Conservation (phyloP, 2,888 invertebrate genomes). For the Lysandra coridon region DNA sequence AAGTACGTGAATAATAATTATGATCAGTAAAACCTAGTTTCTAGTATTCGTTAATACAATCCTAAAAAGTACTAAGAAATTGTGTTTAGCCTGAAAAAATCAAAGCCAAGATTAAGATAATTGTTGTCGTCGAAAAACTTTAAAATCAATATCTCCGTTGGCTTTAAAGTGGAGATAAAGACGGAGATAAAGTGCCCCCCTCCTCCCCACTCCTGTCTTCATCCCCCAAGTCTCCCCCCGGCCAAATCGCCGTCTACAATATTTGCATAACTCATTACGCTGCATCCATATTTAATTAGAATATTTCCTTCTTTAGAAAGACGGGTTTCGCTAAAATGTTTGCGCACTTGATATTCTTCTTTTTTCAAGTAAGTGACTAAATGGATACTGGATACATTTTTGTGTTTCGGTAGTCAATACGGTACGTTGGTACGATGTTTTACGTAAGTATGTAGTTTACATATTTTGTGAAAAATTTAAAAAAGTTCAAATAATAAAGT, state of each 20-base stretch:
- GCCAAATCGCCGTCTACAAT: slow-evolving; percentile 63
- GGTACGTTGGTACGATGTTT: too few relatives aligned
- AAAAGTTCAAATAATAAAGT: too few relatives aligned
- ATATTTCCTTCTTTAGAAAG: slow-evolving; percentile 54
- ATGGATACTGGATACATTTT: neutral
- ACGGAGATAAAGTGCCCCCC: slow-evolving; percentile 30
- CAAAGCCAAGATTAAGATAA: neutral
- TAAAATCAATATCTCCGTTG: neutral
- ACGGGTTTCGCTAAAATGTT: slow-evolving; percentile 7
- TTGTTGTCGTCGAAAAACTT: neutral
- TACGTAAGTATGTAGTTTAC: too few relatives aligned
- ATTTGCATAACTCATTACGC: slow-evolving; percentile 76
- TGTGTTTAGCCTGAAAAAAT: neutral
- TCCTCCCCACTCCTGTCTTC: slow-evolving; percentile 46
- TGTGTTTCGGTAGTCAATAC: too few relatives aligned
- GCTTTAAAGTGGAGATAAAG: slow-evolving; percentile 29
- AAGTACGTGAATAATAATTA: too few relatives aligned
- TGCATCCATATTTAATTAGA: slow-evolving; percentile 79
- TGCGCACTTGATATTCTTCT: slow-evolving; percentile 9
- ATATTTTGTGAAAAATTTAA: too few relatives aligned
- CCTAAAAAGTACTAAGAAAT: too few relatives aligned
- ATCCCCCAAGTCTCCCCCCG: slow-evolving; percentile 42
- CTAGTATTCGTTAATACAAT: too few relatives aligned
- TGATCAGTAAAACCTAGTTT: too few relatives aligned
- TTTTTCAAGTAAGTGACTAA: neutral